Base-by-base conservation (phyloP, 2,888 invertebrate genomes). In the Unio pictorum region DNA sequence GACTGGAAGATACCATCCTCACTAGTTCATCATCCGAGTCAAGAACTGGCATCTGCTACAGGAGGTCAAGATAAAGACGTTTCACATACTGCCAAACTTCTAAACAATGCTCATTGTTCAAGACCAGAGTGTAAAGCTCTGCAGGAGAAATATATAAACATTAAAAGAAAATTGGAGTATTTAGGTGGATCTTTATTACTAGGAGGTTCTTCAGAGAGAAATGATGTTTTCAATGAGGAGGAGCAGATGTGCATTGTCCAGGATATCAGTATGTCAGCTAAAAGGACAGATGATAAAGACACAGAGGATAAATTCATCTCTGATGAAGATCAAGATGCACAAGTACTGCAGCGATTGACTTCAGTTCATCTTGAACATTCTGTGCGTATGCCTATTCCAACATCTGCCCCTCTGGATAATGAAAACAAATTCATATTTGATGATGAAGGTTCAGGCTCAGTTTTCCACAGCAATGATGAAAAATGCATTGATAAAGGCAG, bases 361-460 rank as follows among this genome's bases (percentile, higher is more conserved):
- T 77, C 77, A 15, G 64, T 74, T 18, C 67, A 77, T 62, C 67
- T 77, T 61, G 77, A 77, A 71, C 74, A 73, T 64, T 74, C 61
- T 62, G 69, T 72, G 20, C 63, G 72, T 58, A 65, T 60, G 18
- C 68, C 74, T 30, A 45, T 30, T 20, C 58, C 55, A 30, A 55
- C 34, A 45, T 54, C 61, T 61, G 58, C 45, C 15, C 15, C 45
- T 11, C 45, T 45, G 45, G 45, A 45, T 45, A 45, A 45, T 45
- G 45, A 11, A 45, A 45, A 45, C 45, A 45, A 45, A 45, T 45
- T 45, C 45, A 45, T 45, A 11, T 45, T 45, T 45, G 45, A 45
- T 45, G 45, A 15, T 45, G 45, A 45, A 45, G 45, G 15, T 3
- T 45, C 45, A 45, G 45, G 45, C 15, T 45, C 45, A 45, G 45